phyloP scores from a whole-genome alignment of 2,797 vertebrate genomes.

The Sebastes melanostomus region DNA sequence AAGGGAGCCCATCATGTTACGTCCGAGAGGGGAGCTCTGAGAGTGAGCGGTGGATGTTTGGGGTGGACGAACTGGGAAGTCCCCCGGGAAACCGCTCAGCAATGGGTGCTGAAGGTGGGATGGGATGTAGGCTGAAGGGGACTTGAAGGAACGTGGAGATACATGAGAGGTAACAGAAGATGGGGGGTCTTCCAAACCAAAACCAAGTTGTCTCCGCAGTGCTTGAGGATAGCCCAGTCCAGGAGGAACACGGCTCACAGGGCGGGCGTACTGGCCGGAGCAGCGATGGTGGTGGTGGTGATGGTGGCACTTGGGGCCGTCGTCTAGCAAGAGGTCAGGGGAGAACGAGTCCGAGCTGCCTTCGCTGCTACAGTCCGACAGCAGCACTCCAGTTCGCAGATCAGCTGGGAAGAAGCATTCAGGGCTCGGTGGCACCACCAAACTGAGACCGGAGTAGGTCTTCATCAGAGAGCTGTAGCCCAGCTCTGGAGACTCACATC shows the following conservation, averaged over 20 bases:
- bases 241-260: constrained; percentile 28
- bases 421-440: constrained; percentile 86
- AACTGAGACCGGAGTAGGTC: constrained; percentile 85
- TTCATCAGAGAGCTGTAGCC: constrained; percentile 90
- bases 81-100: constrained; percentile 77
- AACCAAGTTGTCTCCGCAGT: constrained; percentile 80
- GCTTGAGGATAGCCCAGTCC: constrained; percentile 68
- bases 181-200: constrained; percentile 84
- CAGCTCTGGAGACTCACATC: constrained; percentile 89
- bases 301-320: constrained; percentile 87
- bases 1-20: constrained; percentile 75
- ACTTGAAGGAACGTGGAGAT: constrained; percentile 73
- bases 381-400: constrained; percentile 83
- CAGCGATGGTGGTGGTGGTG: constrained; percentile 76
- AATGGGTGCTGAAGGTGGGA: constrained; percentile 82
- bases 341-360: constrained; percentile 92
- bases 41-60: constrained; percentile 67
- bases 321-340: constrained; percentile 87
- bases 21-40: constrained; percentile 79
- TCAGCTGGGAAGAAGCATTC: constrained; percentile 87
- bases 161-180: constrained; percentile 68
- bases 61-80: constrained; percentile 73
- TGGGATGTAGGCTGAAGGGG: constrained; percentile 80
- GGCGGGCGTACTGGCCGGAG: constrained; percentile 32
- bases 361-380: constrained; percentile 93